Base-by-base conservation (phyloP, 2,888 invertebrate species). In the Meiosimyza platycephala region DNA sequence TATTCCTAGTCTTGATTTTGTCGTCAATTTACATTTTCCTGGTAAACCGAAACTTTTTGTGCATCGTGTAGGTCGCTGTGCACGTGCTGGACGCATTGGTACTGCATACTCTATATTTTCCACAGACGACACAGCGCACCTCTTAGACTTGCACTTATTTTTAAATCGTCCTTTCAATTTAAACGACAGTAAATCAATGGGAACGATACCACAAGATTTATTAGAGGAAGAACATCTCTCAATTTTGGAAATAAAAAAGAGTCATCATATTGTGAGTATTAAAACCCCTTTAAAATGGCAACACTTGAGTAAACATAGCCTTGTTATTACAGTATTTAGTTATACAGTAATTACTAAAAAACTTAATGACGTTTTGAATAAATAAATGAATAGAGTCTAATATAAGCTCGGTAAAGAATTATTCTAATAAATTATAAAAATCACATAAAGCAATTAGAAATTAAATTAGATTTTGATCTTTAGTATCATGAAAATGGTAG, bases 21-120 rank as follows among this genome's bases (percentile, higher is more conserved):
- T 99, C 51, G 94, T 99, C 71, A 99, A 99, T 87, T 95, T 93
- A 82, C 95, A 99, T 89, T 99, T 99, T 85, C 99, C 99, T 0
- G 94, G 96, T 0, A 98, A 97, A 85, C 92, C 97, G 0, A 99
- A 99, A 88, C 89, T 99, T 28, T 99, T 98, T 88, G 95, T 99
- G 40, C 99, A 99, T 88, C 91, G 99, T 90, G 99, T 99, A 74
- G 99, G 98, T 78, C 93, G 99, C 74, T 98, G 98, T 86, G 99
- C 99, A 3, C 91, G 99, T 80, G 99, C 98, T 70, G 99, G 98
- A 0, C 90, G 97, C 50, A 91, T 92, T 51, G 99, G 99, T 50
- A 93, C 92, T 1, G 98, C 99, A 0, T 96, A 93, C 86, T 98
- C 97, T 0, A 90, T 99, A 54, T 90, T 99, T 48, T 90, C 94